Percentiles rank a stretch among this genome's conserved stretches.
phyloP scores from a whole-genome alignment of 2,797 vertebrate genomes.

The Ptychadena robeensis region DNA sequence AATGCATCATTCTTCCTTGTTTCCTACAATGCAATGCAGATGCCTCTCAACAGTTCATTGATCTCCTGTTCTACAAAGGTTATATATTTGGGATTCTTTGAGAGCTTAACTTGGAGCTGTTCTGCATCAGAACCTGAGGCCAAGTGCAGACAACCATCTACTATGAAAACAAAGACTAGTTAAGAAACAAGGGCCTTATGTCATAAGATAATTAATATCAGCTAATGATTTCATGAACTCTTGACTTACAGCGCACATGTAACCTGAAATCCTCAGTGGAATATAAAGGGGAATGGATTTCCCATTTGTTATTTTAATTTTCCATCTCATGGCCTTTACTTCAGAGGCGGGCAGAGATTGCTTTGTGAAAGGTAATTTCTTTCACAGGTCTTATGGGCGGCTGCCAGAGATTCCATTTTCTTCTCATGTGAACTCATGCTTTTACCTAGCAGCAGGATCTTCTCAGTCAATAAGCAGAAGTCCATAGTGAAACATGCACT shows the following conservation, averaged over 20 bases:
- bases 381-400: slow-evolving; percentile 24
- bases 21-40: too few relatives aligned
- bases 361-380: slow-evolving; percentile 34
- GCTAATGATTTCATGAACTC: slow-evolving; percentile 16
- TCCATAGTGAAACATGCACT: slow-evolving; percentile 36
- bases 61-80: too few relatives aligned
- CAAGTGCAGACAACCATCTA: not conserved
- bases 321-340: slow-evolving; percentile 16
- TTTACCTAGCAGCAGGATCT: slow-evolving; percentile 34
- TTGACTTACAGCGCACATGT: slow-evolving; percentile 10
- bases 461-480: slow-evolving; percentile 42
- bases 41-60: too few relatives aligned
- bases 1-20: too few relatives aligned
- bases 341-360: slow-evolving; percentile 7
- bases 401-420: slow-evolving; percentile 53
- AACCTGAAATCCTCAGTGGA: slow-evolving; percentile 13
- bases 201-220: not conserved
- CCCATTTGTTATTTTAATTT: slow-evolving; percentile 44
- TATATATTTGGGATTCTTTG: too few relatives aligned
- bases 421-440: slow-evolving; percentile 47
- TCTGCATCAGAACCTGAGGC: not conserved
- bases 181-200: not conserved
- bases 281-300: slow-evolving; percentile 45
- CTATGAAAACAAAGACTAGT: not conserved
- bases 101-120: not conserved